Conservation (phyloP, 2,888 invertebrate species). For the Trichopria drosophilae region DNA sequence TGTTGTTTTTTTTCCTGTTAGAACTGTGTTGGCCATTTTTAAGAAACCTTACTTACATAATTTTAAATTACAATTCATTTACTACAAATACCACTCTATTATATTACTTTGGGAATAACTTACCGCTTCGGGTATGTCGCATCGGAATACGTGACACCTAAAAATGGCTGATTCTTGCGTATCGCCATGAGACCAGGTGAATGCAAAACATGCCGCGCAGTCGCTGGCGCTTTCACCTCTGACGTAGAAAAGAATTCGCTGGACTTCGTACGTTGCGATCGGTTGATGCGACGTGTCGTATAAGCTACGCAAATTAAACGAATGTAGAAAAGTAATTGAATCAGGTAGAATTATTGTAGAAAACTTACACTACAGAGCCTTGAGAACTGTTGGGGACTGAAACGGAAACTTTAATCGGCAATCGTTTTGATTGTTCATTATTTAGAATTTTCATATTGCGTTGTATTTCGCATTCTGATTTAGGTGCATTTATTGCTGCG, state of each 20-base stretch:
- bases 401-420: constrained; percentile 86
- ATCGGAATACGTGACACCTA: constrained; percentile 96
- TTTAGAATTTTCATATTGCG: constrained; percentile 91
- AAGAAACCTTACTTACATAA: too few relatives aligned
- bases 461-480: constrained; percentile 90
- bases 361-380: constrained; percentile 87
- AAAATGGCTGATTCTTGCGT: constrained; percentile 86
- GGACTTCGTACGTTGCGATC: constrained; percentile 87
- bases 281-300: constrained; percentile 79
- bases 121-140: constrained; percentile 92
- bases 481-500: constrained; percentile 87
- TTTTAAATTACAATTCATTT: too few relatives aligned
- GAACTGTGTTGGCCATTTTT: too few relatives aligned
- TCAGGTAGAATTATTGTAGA: background rate
- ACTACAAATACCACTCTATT: background rate
- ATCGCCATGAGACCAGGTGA: constrained; percentile 95
- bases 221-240: constrained; percentile 80
- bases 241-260: constrained; percentile 92
- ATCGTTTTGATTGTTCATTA: constrained; percentile 68
- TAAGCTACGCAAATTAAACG: constrained; percentile 61
- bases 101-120: constrained; percentile 55
- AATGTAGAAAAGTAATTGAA: constrained; percentile 3
- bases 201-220: constrained; percentile 95
- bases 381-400: constrained; percentile 92
- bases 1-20: too few relatives aligned